These are phyloP conservation scores for Drosophila ohnishii DNA, from an alignment of 1,140 invertebrate species.

Conservation along the genomic window DNA sequence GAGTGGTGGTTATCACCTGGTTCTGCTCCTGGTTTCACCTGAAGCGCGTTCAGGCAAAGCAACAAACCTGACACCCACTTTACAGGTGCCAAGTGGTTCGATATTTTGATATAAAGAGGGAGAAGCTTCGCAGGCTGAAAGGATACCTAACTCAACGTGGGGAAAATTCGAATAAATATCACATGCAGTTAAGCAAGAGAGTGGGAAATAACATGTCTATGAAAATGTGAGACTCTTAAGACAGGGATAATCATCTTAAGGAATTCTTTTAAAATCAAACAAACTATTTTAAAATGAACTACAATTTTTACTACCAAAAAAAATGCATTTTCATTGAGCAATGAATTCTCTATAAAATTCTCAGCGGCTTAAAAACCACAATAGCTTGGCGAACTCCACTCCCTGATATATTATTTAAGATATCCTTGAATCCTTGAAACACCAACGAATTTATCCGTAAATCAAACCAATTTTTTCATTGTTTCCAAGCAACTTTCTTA, in stretches of 20 bases:
- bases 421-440: slow-evolving; percentile 4
- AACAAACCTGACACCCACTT: slow-evolving; percentile 73
- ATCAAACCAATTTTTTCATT: slow-evolving; percentile 10
- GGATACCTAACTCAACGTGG: background rate
- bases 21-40: background rate
- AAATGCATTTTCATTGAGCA: background rate
- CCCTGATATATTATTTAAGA: background rate
- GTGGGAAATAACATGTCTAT: background rate
- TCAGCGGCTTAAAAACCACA: background rate
- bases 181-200: background rate
- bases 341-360: slow-evolving; percentile 1
- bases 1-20: slow-evolving; percentile 4
- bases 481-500: slow-evolving; percentile 19
- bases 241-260: background rate
- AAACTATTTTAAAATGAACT: no score
- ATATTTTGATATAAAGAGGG: background rate
- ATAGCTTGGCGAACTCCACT: no score
- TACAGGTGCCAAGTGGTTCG: slow-evolving; percentile 33
- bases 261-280: background rate
- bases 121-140: no score
- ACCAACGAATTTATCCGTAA: slow-evolving; percentile 3
- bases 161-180: background rate
- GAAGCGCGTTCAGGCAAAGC: slow-evolving; percentile 60
- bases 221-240: background rate
- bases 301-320: background rate